Percentiles rank a stretch among this genome's conserved stretches.
These are phyloP conservation scores for Morinoia aosen DNA, from an alignment of 2,888 invertebrate genomes.

Conservation along the genomic window DNA sequence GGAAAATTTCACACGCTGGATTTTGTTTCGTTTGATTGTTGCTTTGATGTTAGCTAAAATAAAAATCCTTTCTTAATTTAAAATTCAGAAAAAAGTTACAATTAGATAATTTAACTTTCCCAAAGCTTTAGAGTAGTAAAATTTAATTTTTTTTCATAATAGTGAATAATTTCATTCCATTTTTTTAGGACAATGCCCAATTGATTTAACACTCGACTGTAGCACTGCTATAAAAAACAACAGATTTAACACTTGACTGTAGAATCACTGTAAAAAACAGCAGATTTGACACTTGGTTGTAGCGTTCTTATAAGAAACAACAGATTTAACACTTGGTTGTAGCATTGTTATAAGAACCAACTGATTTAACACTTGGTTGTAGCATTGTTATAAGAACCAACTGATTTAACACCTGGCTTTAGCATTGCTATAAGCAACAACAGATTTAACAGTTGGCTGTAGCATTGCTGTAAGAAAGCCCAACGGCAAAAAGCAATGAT, in stretches of 20 bases:
- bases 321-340: too few relatives aligned
- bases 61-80: not conserved
- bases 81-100: not conserved
- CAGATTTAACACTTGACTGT: not conserved
- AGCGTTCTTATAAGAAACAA: too few relatives aligned
- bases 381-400: too few relatives aligned
- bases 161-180: too few relatives aligned
- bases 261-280: too few relatives aligned
- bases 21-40: too few relatives aligned
- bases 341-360: not conserved
- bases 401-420: not conserved
- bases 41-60: not conserved
- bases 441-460: not conserved
- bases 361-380: not conserved
- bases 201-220: not conserved
- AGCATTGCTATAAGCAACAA: too few relatives aligned
- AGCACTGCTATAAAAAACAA: not conserved
- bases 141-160: too few relatives aligned
- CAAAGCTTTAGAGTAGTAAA: not conserved
- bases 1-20: too few relatives aligned
- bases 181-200: not conserved
- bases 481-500: not conserved
- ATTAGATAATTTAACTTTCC: not conserved
- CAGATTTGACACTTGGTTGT: not conserved
- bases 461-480: not conserved